These are phyloP conservation scores for Volucella bombylans DNA, from an alignment of 2,888 invertebrate genomes.

Conservation along the genomic window DNA sequence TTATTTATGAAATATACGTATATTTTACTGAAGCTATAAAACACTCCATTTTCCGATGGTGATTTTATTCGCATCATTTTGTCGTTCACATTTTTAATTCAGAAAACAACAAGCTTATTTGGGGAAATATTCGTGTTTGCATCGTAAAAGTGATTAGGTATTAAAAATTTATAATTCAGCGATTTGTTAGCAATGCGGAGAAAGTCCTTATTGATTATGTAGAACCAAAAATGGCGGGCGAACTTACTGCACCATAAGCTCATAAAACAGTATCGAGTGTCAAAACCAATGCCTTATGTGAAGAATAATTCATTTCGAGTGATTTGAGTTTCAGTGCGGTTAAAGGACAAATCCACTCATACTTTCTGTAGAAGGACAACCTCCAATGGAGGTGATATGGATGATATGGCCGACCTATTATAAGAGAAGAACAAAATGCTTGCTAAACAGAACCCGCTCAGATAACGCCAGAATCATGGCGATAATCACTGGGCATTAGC, in stretches of 20 bases:
- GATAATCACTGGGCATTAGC: too few relatives aligned
- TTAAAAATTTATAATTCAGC: constrained; percentile 34
- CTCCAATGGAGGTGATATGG: too few relatives aligned
- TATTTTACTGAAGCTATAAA: constrained; percentile 15
- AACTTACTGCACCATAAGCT: constrained; percentile 1
- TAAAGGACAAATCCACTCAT: too few relatives aligned
- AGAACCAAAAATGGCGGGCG: background rate
- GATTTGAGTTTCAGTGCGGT: too few relatives aligned
- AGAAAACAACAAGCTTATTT: constrained; percentile 13
- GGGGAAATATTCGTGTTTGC: background rate
- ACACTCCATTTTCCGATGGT: constrained; percentile 7
- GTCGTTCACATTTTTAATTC: constrained; percentile 38
- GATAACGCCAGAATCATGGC: too few relatives aligned
- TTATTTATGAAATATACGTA: constrained; percentile 25
- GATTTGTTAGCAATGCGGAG: constrained; percentile 50
- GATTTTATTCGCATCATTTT: constrained; percentile 12
- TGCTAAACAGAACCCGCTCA: too few relatives aligned
- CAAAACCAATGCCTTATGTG: too few relatives aligned
- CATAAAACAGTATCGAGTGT: background rate
- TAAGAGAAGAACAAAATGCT: too few relatives aligned
- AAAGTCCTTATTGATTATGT: constrained; percentile 29
- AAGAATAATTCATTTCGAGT: too few relatives aligned
- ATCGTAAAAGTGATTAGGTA: background rate
- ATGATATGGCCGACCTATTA: too few relatives aligned
- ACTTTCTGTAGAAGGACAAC: too few relatives aligned